phyloP scores from a whole-genome alignment of 2,797 vertebrate species.

The Mastacembelus armatus region DNA sequence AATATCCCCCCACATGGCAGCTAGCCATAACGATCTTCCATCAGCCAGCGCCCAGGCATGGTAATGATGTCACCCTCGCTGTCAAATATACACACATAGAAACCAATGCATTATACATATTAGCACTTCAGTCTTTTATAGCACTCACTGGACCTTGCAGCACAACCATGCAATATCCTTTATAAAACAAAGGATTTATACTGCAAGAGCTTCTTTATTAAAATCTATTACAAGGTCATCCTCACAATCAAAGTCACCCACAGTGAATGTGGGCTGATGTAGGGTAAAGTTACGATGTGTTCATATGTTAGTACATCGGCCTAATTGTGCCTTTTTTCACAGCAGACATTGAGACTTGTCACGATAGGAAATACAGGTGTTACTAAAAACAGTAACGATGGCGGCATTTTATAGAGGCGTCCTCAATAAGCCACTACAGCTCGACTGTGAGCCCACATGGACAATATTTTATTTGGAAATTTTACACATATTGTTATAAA shows the following conservation, averaged over 20 bases:
- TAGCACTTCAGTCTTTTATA: slow-evolving; percentile 12
- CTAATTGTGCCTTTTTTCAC: neutral
- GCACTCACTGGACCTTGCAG: slow-evolving; percentile 17
- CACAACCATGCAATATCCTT: neutral
- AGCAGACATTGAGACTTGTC: too few species aligned
- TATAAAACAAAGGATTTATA: slow-evolving; percentile 24
- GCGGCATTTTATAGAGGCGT: too few species aligned
- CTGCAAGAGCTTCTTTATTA: neutral
- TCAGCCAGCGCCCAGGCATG: slow-evolving; percentile 61
- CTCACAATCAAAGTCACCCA: slow-evolving; percentile 2
- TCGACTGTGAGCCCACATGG: too few species aligned
- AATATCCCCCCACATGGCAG: slow-evolving; percentile 41
- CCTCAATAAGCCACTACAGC: too few species aligned
- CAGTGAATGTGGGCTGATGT: neutral
- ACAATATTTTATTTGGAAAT: too few species aligned
- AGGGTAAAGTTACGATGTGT: neutral
- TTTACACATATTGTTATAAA: too few species aligned
- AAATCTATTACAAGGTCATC: slow-evolving; percentile 16
- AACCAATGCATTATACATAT: slow-evolving; percentile 32
- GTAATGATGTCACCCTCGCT: slow-evolving; percentile 70
- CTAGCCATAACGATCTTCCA: slow-evolving; percentile 55
- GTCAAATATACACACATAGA: slow-evolving; percentile 13
- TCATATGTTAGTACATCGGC: neutral
- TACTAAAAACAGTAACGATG: too few species aligned
- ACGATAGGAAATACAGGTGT: too few species aligned